Percentiles rank a stretch among this genome's conserved stretches.
phyloP scores from a whole-genome alignment of 1,140 invertebrate genomes.

The Adelges cooleyi region DNA sequence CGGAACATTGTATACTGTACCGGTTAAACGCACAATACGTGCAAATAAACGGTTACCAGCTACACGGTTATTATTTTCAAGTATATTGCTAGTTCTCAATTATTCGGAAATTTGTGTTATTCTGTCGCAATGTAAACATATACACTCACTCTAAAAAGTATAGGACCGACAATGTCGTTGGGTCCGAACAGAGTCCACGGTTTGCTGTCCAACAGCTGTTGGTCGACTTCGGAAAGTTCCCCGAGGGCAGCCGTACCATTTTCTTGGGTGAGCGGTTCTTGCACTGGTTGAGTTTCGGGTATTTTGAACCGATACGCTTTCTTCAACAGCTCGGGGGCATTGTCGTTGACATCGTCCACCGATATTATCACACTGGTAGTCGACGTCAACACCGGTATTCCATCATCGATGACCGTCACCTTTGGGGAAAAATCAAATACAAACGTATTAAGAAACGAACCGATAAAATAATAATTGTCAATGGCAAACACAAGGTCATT shows the following conservation, averaged over 20 bases:
- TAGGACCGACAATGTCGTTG: slow-evolving; percentile 32
- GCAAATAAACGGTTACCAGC: no score
- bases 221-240: not conserved
- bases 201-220: not conserved
- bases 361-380: slow-evolving; percentile 70
- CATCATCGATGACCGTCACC: slow-evolving; percentile 70
- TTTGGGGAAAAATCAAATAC: slow-evolving; percentile 35
- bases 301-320: slow-evolving; percentile 67
- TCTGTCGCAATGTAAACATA: no score
- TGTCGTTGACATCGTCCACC: slow-evolving; percentile 75
- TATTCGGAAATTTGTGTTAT: no score
- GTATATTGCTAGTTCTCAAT: no score
- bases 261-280: slow-evolving; percentile 30
- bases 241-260: not conserved
- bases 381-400: slow-evolving; percentile 58
- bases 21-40: no score
- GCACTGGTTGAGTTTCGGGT: slow-evolving; percentile 41
- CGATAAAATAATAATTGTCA: no score
- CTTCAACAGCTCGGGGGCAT: slow-evolving; percentile 67
- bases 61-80: no score
- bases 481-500: no score
- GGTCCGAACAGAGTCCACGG: slow-evolving; percentile 41
- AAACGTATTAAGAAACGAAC: no score
- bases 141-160: slow-evolving; percentile 35
- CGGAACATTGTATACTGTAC: no score